Evolutionary conservation across 2,113 vertebrate species (phyloP), one percentile per base, ranked within the genome.

Genomic region (Plecotus auritus): DNA sequence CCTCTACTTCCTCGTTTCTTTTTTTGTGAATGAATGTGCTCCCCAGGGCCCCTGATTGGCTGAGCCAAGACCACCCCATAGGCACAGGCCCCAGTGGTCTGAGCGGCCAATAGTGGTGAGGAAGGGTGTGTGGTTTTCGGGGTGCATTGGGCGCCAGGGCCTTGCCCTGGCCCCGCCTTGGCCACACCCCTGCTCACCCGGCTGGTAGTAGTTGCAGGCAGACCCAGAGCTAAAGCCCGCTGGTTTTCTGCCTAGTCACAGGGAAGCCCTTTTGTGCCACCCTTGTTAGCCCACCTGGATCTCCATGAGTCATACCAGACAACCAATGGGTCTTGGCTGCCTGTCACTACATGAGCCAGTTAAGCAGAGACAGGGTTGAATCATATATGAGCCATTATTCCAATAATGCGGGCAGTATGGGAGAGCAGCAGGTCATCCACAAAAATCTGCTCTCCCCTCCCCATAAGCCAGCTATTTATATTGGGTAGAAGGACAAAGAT

Each of bases 11-110:
- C n/a, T 37, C 1, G 35, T 85, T 91, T 98, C 74, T 96, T 35
- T 87, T 90, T 89, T 97, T 97, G 93, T 98, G 98, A 98, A 98
- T 98, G 98, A 98, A 98, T 97, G 97, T 94, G 97, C 95, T 92
- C 98, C 97, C 97, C 93, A 40, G 77, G 94, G 95, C 90, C 83
- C 66, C 95, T 97, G 85, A 98, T 98, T 98, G 98, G 98, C 97
- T 98, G 96, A 45, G 93, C 18, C 83, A 95, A 90, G 59, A 98
- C 96, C 98, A 98, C 97, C 98, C 97, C 98, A 98, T 96, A 90
- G 85, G 95, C 98, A 98, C 95, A 90, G 86, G 94, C 94, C 98
- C 77, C 97, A 89, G 96, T 95, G 96, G 89, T 84, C 88, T 0
- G 5, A 88, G 67, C 56, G 78, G 35, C 96, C 96, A 97, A 93